Evolutionary conservation across 2,797 vertebrate genomes (phyloP).

Genomic region (Poeciliopsis turneri): DNA sequence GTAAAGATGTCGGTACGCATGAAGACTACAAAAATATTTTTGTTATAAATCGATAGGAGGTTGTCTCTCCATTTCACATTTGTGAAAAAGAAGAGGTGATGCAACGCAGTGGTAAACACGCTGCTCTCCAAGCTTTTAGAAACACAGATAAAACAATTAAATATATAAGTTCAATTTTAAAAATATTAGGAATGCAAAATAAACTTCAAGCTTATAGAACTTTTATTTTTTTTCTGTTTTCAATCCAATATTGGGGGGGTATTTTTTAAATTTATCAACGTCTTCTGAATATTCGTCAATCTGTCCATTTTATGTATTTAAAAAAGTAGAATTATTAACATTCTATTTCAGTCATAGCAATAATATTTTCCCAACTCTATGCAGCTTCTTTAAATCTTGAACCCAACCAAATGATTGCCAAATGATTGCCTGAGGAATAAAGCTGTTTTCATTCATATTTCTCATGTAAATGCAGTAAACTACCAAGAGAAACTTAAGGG

Average conservation of each 20-base stretch:
- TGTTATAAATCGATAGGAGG: not conserved
- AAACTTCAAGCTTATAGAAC: not conserved
- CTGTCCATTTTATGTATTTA: not conserved
- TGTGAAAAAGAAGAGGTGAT: slow-evolving; percentile 3
- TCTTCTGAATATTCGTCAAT: not conserved
- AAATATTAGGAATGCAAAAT: not conserved
- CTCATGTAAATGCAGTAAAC: not conserved
- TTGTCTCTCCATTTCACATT: not conserved
- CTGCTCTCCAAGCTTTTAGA: not conserved
- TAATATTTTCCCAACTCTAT: not conserved
- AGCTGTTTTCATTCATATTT: not conserved
- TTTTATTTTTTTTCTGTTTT: not conserved
- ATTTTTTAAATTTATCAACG: not conserved
- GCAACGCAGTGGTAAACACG: slow-evolving; percentile 3
- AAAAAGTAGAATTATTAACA: not conserved
- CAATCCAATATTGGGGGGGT: not conserved
- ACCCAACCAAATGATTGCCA: not conserved
- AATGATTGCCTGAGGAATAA: not conserved
- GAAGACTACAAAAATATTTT: not conserved
- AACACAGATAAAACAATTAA: not conserved
- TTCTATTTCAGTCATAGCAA: not conserved
- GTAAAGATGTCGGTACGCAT: not conserved
- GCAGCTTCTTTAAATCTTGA: not conserved
- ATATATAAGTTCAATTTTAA: not conserved
- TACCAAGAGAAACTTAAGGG: not conserved